Evolutionary conservation across 2,888 invertebrate species (phyloP).

Genomic region (Eustalomyia histrio): DNA sequence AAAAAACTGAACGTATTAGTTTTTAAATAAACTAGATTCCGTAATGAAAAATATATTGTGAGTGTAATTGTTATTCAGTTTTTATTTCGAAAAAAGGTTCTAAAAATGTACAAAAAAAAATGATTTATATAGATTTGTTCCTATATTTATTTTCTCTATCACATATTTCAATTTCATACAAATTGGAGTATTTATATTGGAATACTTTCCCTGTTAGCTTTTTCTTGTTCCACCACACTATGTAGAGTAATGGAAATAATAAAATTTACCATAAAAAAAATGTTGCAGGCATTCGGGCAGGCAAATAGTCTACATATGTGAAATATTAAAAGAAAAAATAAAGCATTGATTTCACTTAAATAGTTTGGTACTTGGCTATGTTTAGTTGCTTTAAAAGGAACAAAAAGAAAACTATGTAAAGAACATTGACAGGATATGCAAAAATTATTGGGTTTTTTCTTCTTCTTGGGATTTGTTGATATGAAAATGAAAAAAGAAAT

Average conservation of each 20-base stretch:
- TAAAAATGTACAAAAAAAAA: too few relatives aligned
- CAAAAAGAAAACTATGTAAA: neutral
- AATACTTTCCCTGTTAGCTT: too few relatives aligned
- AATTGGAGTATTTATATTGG: too few relatives aligned
- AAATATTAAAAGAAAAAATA: constrained; percentile 28
- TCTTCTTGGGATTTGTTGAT: neutral
- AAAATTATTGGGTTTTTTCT: neutral
- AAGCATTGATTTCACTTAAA: constrained; percentile 58
- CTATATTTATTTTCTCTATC: too few relatives aligned
- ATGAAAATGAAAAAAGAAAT: neutral
- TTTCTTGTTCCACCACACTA: neutral
- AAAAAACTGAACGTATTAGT: too few relatives aligned
- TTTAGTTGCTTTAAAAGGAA: constrained; percentile 19
- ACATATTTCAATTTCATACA: too few relatives aligned
- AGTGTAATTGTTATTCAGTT: too few relatives aligned
- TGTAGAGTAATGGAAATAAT: constrained; percentile 42
- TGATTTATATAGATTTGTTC: too few relatives aligned
- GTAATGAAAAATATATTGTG: too few relatives aligned
- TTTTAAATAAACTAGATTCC: too few relatives aligned
- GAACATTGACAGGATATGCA: constrained; percentile 2
- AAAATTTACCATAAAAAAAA: constrained; percentile 36
- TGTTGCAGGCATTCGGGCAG: constrained; percentile 39
- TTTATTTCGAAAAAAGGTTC: too few relatives aligned
- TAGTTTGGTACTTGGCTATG: constrained; percentile 50
- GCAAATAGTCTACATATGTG: constrained; percentile 23